Evolutionary conservation across 2,113 vertebrate species (phyloP).

Genomic region (Carlito syrichta): DNA sequence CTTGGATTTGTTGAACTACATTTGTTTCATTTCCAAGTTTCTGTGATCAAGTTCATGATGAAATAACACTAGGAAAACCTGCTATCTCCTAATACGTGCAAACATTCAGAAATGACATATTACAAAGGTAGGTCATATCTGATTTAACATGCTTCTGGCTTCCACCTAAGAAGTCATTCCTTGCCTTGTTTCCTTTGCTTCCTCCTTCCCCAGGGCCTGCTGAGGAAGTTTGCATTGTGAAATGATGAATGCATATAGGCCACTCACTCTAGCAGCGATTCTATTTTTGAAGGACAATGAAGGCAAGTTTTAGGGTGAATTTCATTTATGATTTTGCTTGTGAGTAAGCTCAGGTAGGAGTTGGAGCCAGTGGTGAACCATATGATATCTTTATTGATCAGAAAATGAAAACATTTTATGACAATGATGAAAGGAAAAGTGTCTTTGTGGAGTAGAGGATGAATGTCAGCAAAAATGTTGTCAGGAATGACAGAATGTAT

Average conservation of each 20-base stretch:
- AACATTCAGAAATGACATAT: conserved; percentile 67
- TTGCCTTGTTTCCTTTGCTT: neutral
- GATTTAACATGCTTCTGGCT: conserved; percentile 40
- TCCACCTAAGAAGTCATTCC: neutral
- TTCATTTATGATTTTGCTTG: conserved; percentile 2
- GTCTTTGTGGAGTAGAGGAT: neutral
- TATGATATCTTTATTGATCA: conserved; percentile 20
- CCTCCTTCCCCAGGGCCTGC: neutral
- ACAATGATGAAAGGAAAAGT: conserved; percentile 12
- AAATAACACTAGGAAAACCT: conserved; percentile 33
- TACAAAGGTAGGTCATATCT: conserved; percentile 48
- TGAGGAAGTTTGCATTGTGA: neutral
- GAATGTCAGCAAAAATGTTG: neutral
- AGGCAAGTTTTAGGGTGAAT: neutral
- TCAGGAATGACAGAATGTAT: neutral
- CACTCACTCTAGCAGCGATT: neutral
- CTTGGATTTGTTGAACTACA: neutral
- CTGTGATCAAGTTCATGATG: neutral
- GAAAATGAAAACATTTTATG: neutral
- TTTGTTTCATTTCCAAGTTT: conserved; percentile 41
- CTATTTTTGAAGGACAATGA: conserved; percentile 36
- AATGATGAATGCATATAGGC: neutral
- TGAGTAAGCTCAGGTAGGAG: neutral
- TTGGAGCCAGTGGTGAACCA: neutral
- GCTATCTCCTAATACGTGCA: conserved; percentile 47